Evolutionary conservation across 2,888 invertebrate genomes (phyloP).

Genomic region (Ectemnius cavifrons): DNA sequence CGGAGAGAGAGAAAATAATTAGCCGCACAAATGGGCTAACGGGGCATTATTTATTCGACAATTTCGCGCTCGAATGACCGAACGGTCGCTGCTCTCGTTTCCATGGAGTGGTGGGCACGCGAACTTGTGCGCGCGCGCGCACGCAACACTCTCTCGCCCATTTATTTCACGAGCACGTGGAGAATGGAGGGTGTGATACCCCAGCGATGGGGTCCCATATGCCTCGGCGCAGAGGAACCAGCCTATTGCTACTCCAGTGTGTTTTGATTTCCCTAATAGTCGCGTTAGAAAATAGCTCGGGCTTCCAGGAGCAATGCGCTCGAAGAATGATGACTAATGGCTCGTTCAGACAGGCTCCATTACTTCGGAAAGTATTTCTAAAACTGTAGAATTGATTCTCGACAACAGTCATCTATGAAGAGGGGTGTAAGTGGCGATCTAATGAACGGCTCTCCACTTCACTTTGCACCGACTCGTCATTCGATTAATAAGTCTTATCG

Average conservation of each 20-base stretch:
- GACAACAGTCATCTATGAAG: no score
- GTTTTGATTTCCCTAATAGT: constrained; percentile 78
- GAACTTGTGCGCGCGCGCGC: constrained; percentile 41
- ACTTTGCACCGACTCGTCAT: constrained; percentile 39
- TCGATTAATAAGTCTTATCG: constrained; percentile 63
- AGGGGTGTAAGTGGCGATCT: no score
- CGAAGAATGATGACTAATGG: constrained; percentile 48
- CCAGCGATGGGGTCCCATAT: constrained; percentile 73
- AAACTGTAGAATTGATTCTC: background rate
- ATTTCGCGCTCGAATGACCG: constrained; percentile 74
- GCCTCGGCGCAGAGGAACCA: constrained; percentile 64
- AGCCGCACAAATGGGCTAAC: constrained; percentile 69
- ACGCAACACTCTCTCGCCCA: constrained; percentile 56
- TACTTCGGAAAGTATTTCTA: background rate
- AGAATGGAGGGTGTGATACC: constrained; percentile 70
- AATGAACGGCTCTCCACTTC: no score
- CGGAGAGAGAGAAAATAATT: constrained; percentile 70
- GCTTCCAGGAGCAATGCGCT: constrained; percentile 26
- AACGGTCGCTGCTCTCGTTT: constrained; percentile 65
- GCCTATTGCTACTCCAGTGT: constrained; percentile 64
- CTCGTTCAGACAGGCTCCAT: background rate
- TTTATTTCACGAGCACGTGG: constrained; percentile 73
- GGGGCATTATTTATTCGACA: constrained; percentile 70
- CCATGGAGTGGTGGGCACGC: constrained; percentile 55
- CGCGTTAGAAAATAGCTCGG: constrained; percentile 57